These are phyloP conservation scores for Taxidea taxus DNA, from an alignment of 2,113 vertebrate species.

Conservation along the genomic window DNA sequence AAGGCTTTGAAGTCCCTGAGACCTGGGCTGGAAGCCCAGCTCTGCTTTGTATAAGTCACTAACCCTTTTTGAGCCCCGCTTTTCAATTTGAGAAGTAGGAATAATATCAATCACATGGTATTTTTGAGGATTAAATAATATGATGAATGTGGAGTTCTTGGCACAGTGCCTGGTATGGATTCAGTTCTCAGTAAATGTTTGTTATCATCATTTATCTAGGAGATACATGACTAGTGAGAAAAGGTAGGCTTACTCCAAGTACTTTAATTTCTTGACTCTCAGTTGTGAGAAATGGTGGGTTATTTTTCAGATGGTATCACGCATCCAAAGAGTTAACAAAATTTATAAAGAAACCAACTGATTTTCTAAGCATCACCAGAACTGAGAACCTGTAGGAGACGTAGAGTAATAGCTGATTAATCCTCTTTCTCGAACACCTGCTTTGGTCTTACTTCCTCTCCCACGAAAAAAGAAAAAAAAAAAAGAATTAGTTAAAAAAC, in stretches of 20 bases:
- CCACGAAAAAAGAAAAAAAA: neutral
- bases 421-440: neutral
- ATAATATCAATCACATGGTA: neutral
- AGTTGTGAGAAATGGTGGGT: neutral
- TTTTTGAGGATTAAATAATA: conserved; percentile 15
- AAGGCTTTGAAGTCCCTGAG: neutral
- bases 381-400: neutral
- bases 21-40: neutral
- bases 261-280: neutral
- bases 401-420: neutral
- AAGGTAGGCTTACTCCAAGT: neutral
- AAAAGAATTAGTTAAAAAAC: neutral
- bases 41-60: neutral
- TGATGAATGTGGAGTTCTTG: neutral
- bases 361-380: conserved; percentile 7
- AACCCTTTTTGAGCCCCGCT: neutral
- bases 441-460: neutral
- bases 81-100: neutral
- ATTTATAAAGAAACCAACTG: neutral
- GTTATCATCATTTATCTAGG: neutral
- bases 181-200: neutral
- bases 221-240: neutral
- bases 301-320: neutral
- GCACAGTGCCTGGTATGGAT: neutral
- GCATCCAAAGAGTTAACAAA: neutral